Conservation (phyloP, 1,140 invertebrate species). For the Oryzaephilus surinamensis region DNA sequence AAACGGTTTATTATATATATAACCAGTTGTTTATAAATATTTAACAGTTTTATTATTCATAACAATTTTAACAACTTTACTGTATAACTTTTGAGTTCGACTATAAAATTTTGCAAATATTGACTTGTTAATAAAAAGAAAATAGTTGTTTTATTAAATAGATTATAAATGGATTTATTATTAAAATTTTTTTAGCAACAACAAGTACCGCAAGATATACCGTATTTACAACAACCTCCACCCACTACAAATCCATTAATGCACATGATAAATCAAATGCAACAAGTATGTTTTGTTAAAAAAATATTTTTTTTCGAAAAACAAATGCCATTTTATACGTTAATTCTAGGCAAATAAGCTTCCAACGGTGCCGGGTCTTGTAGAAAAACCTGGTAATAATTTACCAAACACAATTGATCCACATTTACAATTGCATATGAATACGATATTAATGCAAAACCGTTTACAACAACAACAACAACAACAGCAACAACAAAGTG, state of each 20-base stretch:
- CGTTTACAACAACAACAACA: conserved; percentile 30
- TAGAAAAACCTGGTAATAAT: conserved; percentile 22
- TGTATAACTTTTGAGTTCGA: too few relatives aligned
- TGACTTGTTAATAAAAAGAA: too few relatives aligned
- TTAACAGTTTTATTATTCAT: too few relatives aligned
- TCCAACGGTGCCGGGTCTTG: conserved; percentile 30
- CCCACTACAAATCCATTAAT: conserved; percentile 42
- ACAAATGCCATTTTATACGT: background rate
- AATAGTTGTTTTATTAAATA: too few relatives aligned
- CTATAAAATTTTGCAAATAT: too few relatives aligned
- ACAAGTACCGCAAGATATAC: conserved; percentile 27
- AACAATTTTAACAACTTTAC: too few relatives aligned
- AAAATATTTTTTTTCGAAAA: conserved; percentile 1
- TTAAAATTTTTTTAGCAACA: conserved; percentile 10
- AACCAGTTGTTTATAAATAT: too few relatives aligned
- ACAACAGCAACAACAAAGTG: conserved; percentile 9
- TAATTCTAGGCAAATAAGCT: conserved; percentile 35
- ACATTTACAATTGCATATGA: too few relatives aligned
- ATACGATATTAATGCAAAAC: too few relatives aligned
- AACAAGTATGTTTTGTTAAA: conserved; percentile 35
- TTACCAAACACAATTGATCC: conserved; percentile 36
- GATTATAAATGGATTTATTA: conserved; percentile 3
- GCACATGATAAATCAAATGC: conserved; percentile 47
- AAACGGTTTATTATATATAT: too few relatives aligned
- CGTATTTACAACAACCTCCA: conserved; percentile 24